Percentiles rank a stretch among this genome's conserved stretches.
Evolutionary conservation across 2,888 invertebrate species (phyloP).

Genomic region (Dorcus hopei): DNA sequence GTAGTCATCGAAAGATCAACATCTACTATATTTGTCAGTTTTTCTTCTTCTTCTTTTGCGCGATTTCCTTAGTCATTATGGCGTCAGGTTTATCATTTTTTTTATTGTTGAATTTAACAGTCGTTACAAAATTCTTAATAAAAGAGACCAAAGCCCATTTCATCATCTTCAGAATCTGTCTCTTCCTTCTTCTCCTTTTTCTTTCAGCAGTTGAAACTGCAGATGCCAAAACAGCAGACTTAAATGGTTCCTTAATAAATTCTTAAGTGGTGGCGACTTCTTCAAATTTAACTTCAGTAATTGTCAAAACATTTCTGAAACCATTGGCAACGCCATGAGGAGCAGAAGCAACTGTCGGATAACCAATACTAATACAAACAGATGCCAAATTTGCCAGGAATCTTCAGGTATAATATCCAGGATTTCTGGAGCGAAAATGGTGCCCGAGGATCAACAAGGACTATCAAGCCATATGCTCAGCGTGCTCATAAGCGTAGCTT

Average conservation of each 20-base stretch:
- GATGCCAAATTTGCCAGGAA: conserved; percentile 91
- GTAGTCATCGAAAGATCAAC: too few species aligned
- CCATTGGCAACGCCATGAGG: conserved; percentile 98
- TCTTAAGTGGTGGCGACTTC: too few species aligned
- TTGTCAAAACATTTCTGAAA: conserved; percentile 94
- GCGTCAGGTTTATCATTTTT: background rate
- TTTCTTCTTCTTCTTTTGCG: too few species aligned
- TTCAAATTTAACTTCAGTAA: conserved; percentile 95
- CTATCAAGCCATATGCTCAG: conserved; percentile 97
- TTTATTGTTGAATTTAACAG: too few species aligned
- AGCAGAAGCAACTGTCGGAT: conserved; percentile 94
- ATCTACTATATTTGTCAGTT: too few species aligned
- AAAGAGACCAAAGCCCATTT: conserved; percentile 96
- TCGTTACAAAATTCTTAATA: conserved; percentile 57
- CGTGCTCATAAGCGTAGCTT: conserved; percentile 99
- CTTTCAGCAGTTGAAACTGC: conserved; percentile 62
- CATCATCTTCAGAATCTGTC: conserved; percentile 82
- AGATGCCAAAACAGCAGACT: conserved; percentile 75
- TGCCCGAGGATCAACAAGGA: conserved; percentile 80
- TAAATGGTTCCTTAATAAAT: conserved; percentile 95
- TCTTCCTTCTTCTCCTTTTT: conserved; percentile 80
- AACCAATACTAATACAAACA: conserved; percentile 88
- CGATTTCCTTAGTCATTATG: too few species aligned
- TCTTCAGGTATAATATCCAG: conserved; percentile 98
- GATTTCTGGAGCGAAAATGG: conserved; percentile 94